phyloP scores from a whole-genome alignment of 2,888 invertebrate genomes.

The Oligia fasciuncula region DNA sequence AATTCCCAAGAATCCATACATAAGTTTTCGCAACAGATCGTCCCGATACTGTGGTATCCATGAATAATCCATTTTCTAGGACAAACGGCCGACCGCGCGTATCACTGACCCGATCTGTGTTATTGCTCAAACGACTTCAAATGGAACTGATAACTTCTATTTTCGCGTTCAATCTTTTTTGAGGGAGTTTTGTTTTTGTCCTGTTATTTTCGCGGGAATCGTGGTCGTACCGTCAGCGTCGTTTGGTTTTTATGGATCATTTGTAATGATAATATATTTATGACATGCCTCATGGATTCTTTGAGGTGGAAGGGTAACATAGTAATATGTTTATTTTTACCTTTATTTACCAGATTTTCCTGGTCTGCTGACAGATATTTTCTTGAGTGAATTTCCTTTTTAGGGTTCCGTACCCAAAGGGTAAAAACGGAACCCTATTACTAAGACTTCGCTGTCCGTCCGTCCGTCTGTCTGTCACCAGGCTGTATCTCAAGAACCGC shows the following conservation, averaged over 20 bases:
- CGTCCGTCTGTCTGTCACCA: no score
- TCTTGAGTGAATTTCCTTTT: neutral
- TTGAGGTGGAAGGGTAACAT: slow-evolving; percentile 10
- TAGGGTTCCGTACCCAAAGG: no score
- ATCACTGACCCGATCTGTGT: slow-evolving; percentile 75
- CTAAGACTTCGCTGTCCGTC: no score
- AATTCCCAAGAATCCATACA: slow-evolving; percentile 28
- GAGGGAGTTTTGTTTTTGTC: slow-evolving; percentile 42
- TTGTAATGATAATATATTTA: slow-evolving; percentile 52
- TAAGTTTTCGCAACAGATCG: slow-evolving; percentile 45
- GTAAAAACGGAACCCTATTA: no score
- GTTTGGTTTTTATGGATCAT: slow-evolving; percentile 48
- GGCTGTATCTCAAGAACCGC: no score
- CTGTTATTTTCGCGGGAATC: slow-evolving; percentile 39
- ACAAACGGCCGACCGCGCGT: slow-evolving; percentile 62
- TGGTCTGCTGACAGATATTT: neutral
- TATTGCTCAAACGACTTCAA: slow-evolving; percentile 71
- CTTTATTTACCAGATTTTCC: neutral
- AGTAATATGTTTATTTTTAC: slow-evolving; percentile 5
- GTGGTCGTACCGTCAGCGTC: slow-evolving; percentile 22
- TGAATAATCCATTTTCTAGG: slow-evolving; percentile 72
- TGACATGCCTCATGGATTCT: neutral
- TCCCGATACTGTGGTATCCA: slow-evolving; percentile 61
- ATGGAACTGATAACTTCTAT: slow-evolving; percentile 66
- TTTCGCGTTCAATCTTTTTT: slow-evolving; percentile 61